Percentiles rank a stretch among this genome's conserved stretches.
Evolutionary conservation across 2,888 invertebrate genomes (phyloP).

Genomic region (Ephialtes manifestator): DNA sequence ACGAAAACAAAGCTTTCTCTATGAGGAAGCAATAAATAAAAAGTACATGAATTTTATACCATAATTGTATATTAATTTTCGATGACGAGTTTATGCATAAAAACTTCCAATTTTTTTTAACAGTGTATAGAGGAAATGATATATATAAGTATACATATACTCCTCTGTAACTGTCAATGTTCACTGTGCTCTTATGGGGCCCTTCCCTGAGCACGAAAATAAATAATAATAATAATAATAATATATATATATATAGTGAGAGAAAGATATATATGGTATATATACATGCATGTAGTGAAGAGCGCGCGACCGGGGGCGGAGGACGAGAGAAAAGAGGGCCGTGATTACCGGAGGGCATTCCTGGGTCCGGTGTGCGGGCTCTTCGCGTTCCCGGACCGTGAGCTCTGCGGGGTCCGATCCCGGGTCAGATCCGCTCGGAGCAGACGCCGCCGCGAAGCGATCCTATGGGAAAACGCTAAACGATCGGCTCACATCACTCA

Average conservation of each 20-base stretch:
- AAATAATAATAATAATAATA: background rate
- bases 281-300: slow-evolving; percentile 69
- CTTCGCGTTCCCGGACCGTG: slow-evolving; percentile 67
- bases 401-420: slow-evolving; percentile 81
- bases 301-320: slow-evolving; percentile 81
- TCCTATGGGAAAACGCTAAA: slow-evolving; percentile 85
- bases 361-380: slow-evolving; percentile 78
- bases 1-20: no score
- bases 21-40: no score
- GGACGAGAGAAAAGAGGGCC: slow-evolving; percentile 79
- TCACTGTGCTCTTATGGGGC: no score
- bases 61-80: no score
- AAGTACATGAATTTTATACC: no score
- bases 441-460: background rate
- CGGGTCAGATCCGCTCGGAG: slow-evolving; percentile 83
- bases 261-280: slow-evolving; percentile 6
- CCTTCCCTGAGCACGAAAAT: no score
- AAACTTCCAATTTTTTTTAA: no score
- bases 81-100: no score
- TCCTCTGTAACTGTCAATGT: no score
- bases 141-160: no score
- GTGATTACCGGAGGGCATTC: slow-evolving; percentile 84
- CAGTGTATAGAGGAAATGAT: no score
- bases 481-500: slow-evolving; percentile 86
- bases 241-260: slow-evolving; percentile 12